Percentiles rank a stretch among this genome's conserved stretches.
phyloP scores from a whole-genome alignment of 2,113 vertebrate species.

The Muscicapa adusta region DNA sequence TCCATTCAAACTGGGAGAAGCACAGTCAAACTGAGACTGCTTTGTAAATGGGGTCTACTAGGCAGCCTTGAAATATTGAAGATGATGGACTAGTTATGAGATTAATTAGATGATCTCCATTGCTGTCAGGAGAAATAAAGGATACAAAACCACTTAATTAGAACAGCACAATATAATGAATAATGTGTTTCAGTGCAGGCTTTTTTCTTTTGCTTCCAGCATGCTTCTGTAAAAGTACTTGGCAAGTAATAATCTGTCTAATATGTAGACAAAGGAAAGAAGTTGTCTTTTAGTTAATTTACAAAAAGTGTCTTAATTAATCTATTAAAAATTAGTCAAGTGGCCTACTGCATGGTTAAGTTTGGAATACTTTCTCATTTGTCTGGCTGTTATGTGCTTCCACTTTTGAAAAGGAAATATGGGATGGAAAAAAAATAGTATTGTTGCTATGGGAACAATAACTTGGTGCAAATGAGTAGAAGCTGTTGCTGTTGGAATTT shows the following conservation, averaged over 20 bases:
- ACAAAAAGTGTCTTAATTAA: background rate
- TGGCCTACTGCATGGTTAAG: background rate
- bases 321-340: background rate
- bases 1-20: background rate
- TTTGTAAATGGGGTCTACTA: background rate
- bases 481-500: background rate
- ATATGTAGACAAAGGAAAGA: background rate
- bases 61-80: background rate
- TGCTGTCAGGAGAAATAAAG: background rate
- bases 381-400: background rate
- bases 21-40: background rate
- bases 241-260: background rate
- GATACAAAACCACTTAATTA: background rate
- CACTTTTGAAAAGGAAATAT: conserved; percentile 30
- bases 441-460: conserved; percentile 50
- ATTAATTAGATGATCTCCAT: background rate
- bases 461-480: background rate
- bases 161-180: background rate
- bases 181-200: background rate
- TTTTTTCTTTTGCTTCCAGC: background rate
- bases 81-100: background rate
- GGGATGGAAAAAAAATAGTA: background rate
- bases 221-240: background rate
- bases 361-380: background rate
- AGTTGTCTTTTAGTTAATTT: background rate